phyloP scores from a whole-genome alignment of 2,113 vertebrate species.

The Todiramphus chloris region DNA sequence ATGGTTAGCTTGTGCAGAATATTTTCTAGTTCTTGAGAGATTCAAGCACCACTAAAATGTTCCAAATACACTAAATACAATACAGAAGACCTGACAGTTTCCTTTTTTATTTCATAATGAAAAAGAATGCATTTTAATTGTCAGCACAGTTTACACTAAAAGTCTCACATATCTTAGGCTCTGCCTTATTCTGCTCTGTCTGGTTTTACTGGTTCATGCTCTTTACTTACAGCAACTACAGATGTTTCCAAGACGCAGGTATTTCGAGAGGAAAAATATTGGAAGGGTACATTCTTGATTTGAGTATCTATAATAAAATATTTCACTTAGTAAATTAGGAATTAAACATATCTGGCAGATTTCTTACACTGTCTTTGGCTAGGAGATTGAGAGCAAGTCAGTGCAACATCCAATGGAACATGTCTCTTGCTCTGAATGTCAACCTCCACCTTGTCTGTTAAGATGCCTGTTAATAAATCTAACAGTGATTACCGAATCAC shows the following conservation, averaged over 20 bases:
- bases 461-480: not conserved
- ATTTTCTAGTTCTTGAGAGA: not conserved
- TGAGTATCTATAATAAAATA: not conserved
- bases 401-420: fast-evolving
- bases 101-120: not conserved
- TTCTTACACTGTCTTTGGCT: not conserved
- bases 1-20: not conserved
- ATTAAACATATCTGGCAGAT: not conserved
- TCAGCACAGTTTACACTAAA: not conserved
- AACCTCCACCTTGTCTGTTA: not conserved
- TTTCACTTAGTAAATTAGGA: not conserved
- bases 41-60: not conserved
- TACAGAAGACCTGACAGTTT: not conserved
- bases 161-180: not conserved
- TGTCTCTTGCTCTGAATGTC: not conserved
- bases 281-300: not conserved
- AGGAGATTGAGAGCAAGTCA: not conserved
- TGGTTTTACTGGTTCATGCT: not conserved
- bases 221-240: not conserved
- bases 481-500: not conserved
- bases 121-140: not conserved
- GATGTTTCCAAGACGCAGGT: not conserved
- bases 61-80: not conserved
- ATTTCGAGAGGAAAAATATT: not conserved
- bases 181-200: not conserved